Evolutionary conservation across 2,797 vertebrate genomes (phyloP).

Genomic region (Pelobates cultripes): DNA sequence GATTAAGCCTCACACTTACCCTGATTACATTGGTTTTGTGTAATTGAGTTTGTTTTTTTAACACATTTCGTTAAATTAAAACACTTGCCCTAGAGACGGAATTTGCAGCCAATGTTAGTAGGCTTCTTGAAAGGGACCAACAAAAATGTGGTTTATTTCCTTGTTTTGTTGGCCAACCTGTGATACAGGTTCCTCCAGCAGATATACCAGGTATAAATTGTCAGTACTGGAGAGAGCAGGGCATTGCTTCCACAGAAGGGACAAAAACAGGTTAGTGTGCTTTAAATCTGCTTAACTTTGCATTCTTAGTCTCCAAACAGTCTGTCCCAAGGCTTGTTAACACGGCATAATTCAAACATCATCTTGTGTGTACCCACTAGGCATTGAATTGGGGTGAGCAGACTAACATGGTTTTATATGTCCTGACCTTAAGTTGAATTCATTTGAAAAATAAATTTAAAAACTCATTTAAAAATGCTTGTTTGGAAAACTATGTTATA

Average conservation of each 20-base stretch:
- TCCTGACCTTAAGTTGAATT: too few species aligned
- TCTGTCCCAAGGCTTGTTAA: too few species aligned
- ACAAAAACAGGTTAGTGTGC: not conserved
- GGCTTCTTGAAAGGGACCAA: not conserved
- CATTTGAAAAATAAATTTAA: too few species aligned
- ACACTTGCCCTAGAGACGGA: not conserved
- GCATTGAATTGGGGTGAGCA: too few species aligned
- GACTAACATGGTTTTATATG: too few species aligned
- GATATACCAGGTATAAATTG: not conserved
- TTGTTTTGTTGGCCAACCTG: not conserved
- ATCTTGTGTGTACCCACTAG: too few species aligned
- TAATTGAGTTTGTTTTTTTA: not conserved
- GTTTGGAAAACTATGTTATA: too few species aligned
- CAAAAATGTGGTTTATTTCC: not conserved
- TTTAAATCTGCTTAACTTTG: not conserved
- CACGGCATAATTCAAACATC: too few species aligned
- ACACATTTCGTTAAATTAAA: not conserved
- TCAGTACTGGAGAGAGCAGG: not conserved
- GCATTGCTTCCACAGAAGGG: not conserved
- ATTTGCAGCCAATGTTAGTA: too few species aligned
- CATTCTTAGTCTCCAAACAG: too few species aligned
- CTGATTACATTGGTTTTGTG: not conserved
- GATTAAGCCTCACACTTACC: not conserved
- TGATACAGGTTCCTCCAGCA: conserved; percentile 36
- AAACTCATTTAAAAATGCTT: too few species aligned